phyloP scores from a whole-genome alignment of 2,797 vertebrate species.

The Sandelia bainsii region DNA sequence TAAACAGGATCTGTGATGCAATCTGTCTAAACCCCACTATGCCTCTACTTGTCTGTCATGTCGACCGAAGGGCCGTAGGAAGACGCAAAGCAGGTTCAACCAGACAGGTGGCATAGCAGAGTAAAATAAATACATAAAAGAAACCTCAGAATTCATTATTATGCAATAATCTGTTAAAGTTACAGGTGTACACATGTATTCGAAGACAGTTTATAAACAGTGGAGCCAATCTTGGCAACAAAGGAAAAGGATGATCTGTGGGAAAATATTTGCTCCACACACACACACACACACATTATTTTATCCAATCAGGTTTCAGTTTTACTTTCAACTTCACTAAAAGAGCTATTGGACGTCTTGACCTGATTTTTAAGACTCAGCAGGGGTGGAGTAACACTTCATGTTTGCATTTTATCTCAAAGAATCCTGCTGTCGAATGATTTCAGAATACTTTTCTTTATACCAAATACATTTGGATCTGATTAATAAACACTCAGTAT shows the following conservation, averaged over 20 bases:
- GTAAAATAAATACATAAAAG: not conserved
- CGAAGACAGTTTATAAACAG: conserved; percentile 12
- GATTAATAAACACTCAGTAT: conserved; percentile 12
- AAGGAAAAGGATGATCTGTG: not conserved
- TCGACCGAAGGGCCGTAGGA: not conserved
- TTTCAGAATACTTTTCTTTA: conserved; percentile 34
- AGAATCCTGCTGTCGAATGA: conserved; percentile 31
- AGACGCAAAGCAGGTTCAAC: conserved; percentile 58
- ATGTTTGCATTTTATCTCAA: conserved; percentile 31
- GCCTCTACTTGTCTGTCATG: conserved; percentile 53
- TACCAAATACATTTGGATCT: conserved; percentile 2
- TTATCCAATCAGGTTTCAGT: conserved; percentile 5
- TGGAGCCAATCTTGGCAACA: not conserved
- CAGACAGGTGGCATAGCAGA: conserved; percentile 26
- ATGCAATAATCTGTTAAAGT: not conserved
- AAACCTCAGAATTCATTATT: not conserved
- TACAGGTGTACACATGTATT: conserved; percentile 4
- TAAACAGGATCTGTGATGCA: conserved; percentile 40
- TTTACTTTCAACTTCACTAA: conserved; percentile 18
- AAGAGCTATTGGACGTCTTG: not conserved
- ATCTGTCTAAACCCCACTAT: conserved; percentile 20
- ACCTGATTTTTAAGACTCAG: not conserved
- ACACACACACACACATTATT: not conserved
- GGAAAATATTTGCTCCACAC: conserved; percentile 15
- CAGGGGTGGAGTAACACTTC: conserved; percentile 2